These are phyloP conservation scores for Drosophila lutescens DNA, from an alignment of 2,888 invertebrate species.

Conservation along the genomic window DNA sequence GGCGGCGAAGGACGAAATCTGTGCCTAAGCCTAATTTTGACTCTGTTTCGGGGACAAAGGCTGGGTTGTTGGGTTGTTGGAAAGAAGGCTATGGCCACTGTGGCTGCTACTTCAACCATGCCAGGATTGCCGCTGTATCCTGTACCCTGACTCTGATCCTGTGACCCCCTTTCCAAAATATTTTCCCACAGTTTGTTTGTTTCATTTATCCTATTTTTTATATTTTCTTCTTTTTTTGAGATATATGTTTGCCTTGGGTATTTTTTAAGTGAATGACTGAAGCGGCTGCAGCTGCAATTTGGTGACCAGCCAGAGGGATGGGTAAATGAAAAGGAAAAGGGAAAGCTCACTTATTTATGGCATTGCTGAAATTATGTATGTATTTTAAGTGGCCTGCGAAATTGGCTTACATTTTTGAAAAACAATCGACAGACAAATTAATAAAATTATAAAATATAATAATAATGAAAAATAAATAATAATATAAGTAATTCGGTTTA, in stretches of 20 bases:
- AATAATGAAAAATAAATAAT: too few species aligned
- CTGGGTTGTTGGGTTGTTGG: conserved; percentile 20
- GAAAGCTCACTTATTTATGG: conserved; percentile 28
- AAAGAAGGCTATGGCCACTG: not conserved
- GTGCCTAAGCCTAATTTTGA: conserved; percentile 53
- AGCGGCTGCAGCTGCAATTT: conserved; percentile 41
- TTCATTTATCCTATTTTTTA: conserved; percentile 6
- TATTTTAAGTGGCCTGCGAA: conserved; percentile 31
- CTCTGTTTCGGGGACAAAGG: conserved; percentile 31
- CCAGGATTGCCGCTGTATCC: conserved; percentile 13
- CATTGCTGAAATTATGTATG: conserved; percentile 43
- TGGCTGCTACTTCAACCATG: conserved; percentile 2
- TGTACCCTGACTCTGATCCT: not conserved
- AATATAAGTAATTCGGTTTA: too few species aligned
- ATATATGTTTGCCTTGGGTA: conserved; percentile 35
- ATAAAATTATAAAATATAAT: not conserved
- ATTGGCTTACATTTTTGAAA: conserved; percentile 16
- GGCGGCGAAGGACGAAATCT: conserved; percentile 14
- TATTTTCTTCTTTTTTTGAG: not conserved
- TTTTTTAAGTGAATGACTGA: conserved; percentile 33
- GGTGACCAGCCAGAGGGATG: not conserved
- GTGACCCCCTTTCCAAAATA: conserved; percentile 18
- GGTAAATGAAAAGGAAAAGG: too few species aligned
- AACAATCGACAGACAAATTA: conserved; percentile 1
- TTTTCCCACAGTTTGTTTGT: conserved; percentile 29